Base-by-base conservation (phyloP, 2,113 vertebrate genomes). In the Prochilodus magdalenae region DNA sequence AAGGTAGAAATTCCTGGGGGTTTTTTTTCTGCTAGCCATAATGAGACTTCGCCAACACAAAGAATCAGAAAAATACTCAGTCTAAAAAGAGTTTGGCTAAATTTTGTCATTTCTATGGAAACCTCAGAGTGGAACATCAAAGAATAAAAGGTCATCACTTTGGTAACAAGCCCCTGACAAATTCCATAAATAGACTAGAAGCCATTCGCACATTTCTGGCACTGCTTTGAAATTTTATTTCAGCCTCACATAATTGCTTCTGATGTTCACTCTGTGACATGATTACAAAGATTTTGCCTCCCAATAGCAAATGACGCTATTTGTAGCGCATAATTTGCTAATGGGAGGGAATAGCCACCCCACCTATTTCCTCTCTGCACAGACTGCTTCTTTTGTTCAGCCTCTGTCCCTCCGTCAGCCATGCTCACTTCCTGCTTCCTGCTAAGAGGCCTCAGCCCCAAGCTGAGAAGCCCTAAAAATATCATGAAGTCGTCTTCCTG, bases 361-460 rank as follows among this genome's bases (percentile, higher is more conserved):
- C 93, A 92, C 91, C 91, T 91, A 91, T 91, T 92, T 93, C 91
- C 91, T 77, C 86, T 88, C 69, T 57, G 84, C 87, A 89, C 86
- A 87, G 86, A 87, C 88, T 81, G 86, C 66, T 89, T 90, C 88
- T 89, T 93, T 92, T 93, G 89, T 92, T 90, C 90, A 84, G 81
- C 86, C 89, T 88, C 91, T 88, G 86, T 91, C 88, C 83, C 90
- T 90, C 89, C 73, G 81, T 87, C 89, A 91, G 92, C 91, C 90
- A 89, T 87, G 86, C 86, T 90, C 87, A 86, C 91, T 92, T 93
- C 92, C 93, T 90, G 90, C 85, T 92, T 94, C 91, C 92, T 91
- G 84, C 36, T 66, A 67, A 73, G 75, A 47, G 65, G 62, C 62
- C 67, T 79, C 51, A 24, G 47, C 85, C 81, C 86, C 80, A 84